Evolutionary conservation across 2,888 invertebrate species (phyloP), one percentile per base, ranked within the genome.

Genomic region (Plemyria rubiginata): DNA sequence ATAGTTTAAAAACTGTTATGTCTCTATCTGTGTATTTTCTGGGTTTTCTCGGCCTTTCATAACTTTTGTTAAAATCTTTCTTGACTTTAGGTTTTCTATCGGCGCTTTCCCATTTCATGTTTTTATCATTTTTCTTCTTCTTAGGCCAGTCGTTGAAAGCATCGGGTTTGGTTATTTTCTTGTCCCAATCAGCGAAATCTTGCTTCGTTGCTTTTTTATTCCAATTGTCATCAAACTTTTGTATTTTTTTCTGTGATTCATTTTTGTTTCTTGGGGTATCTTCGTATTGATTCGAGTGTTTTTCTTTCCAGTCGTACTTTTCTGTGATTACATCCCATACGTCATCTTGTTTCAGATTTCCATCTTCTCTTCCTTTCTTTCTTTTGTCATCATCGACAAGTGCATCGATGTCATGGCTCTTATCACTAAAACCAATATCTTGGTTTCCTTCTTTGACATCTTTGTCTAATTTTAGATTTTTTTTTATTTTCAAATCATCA

Each of bases 281-380:
- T 28, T 16, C 32, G 0, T 36, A 8, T 38, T 16, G 22, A 12
- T 22, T 41, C 12, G 36, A 29, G 15, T 16, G 16, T 49, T 49
- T 57, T n/a, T 51, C 53, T 9, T 62, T 22, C 32, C 55, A 60
- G 2, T 56, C 46, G n/a, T 56, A 56, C 59, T 56, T 45, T 49
- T 54, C 65, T 11, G 68, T 67, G 45, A 58, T 61, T 0, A 62
- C 49, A 54, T 67, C 68, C 68, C 64, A 65, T 28, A 36, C 45
- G 4, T 62, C 54, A 7, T 68, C 61, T 48, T 61, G 60, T 50
- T 58, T 54, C 7, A 41, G 4, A 29, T 46, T 43, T 9, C 56
- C 55, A 0, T 58, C 12, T 16, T 68, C 48, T 16, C 52, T 52
- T 9, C 57, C 51, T 13, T 64, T 62, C 0, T 46, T 48, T 53